phyloP scores from a whole-genome alignment of 2,113 vertebrate species.

The Glaucidium brasilianum region DNA sequence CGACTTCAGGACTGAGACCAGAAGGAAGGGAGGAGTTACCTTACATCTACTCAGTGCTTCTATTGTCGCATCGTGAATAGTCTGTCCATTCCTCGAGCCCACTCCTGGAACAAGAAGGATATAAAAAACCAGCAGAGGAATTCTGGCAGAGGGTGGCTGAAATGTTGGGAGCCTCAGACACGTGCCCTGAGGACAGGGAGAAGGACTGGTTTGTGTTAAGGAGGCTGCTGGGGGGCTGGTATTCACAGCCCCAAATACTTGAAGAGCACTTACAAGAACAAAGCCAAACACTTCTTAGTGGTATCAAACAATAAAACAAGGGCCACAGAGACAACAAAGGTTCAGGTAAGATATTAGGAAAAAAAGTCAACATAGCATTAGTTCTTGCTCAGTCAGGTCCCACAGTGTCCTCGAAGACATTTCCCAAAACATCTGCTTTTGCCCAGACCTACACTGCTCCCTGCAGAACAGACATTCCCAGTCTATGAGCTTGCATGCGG shows the following conservation, averaged over 20 bases:
- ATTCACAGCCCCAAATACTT: not conserved
- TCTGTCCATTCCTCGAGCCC: too few relatives aligned
- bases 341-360: not conserved
- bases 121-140: not conserved
- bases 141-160: not conserved
- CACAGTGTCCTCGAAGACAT: not conserved
- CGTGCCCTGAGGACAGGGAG: not conserved
- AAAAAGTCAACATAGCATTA: not conserved
- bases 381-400: not conserved
- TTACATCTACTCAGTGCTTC: rapidly evolving
- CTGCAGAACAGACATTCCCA: not conserved
- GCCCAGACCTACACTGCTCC: not conserved
- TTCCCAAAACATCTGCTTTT: not conserved
- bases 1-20: not conserved
- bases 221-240: not conserved
- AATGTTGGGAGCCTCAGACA: not conserved
- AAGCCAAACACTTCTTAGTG: not conserved
- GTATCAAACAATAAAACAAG: not conserved
- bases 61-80: not conserved
- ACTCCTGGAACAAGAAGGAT: not conserved
- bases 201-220: not conserved
- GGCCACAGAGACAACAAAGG: not conserved
- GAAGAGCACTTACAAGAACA: not conserved
- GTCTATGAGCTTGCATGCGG: rapidly evolving
- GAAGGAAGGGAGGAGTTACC: not conserved